Evolutionary conservation across 2,797 vertebrate genomes (phyloP).

Genomic region (Clamator glandarius): DNA sequence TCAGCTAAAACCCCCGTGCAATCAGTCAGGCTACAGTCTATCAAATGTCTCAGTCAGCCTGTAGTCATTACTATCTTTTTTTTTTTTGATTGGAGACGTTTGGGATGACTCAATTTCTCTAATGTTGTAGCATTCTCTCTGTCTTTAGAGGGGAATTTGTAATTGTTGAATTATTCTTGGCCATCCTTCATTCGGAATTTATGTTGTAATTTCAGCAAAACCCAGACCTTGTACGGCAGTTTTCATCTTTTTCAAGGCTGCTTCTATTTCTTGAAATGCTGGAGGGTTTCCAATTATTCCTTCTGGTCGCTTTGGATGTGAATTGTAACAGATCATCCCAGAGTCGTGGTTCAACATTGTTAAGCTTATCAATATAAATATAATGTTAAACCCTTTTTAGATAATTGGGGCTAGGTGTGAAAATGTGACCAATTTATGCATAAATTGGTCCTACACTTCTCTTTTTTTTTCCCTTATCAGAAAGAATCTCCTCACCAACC

Average conservation of each 20-base stretch:
- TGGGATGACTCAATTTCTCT: slow-evolving; percentile 55
- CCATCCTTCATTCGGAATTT: slow-evolving; percentile 78
- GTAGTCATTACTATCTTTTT: neutral
- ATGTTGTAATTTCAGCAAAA: slow-evolving; percentile 81
- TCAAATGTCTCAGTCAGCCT: slow-evolving; percentile 41
- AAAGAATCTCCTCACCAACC: slow-evolving; percentile 59
- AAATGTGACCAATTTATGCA: slow-evolving; percentile 78
- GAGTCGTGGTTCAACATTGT: slow-evolving; percentile 80
- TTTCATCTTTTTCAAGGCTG: slow-evolving; percentile 82
- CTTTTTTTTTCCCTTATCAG: slow-evolving; percentile 61
- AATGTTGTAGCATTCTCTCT: slow-evolving; percentile 51
- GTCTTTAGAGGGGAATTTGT: slow-evolving; percentile 70
- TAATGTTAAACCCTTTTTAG: slow-evolving; percentile 80
- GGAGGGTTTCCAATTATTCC: slow-evolving; percentile 82
- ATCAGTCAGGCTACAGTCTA: slow-evolving; percentile 50
- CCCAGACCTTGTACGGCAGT: slow-evolving; percentile 76
- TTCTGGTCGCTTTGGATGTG: slow-evolving; percentile 83
- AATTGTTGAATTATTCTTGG: slow-evolving; percentile 78
- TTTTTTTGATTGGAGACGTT: neutral
- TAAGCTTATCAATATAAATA: slow-evolving; percentile 84
- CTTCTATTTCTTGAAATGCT: slow-evolving; percentile 79
- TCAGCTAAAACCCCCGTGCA: slow-evolving; percentile 21
- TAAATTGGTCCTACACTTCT: slow-evolving; percentile 74
- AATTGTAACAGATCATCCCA: slow-evolving; percentile 79
- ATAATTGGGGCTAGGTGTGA: slow-evolving; percentile 82